Conservation (phyloP, 2,113 vertebrate species). For the Cavia porcellus region DNA sequence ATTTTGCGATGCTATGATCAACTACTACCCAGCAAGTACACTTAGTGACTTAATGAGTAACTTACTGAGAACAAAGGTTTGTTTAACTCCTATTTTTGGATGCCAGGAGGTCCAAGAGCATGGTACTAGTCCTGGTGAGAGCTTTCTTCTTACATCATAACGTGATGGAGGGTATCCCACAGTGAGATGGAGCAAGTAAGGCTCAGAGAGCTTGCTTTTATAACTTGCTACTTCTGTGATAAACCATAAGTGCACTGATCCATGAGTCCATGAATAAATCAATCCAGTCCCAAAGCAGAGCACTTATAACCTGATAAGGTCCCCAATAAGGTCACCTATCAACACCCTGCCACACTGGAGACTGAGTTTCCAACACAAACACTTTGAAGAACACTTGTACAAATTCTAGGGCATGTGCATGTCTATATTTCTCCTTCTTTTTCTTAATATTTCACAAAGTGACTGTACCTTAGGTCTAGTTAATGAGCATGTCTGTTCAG, state of each 20-base stretch:
- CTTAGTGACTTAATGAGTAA: background rate
- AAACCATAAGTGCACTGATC: background rate
- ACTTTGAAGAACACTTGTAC: background rate
- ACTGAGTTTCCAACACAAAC: background rate
- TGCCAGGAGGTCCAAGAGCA: too few relatives aligned
- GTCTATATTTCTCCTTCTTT: background rate
- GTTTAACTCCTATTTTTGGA: background rate
- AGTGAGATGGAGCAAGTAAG: background rate
- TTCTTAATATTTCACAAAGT: background rate
- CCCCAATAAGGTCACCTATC: background rate
- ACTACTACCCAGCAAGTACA: background rate
- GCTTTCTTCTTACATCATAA: background rate
- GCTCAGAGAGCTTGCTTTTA: background rate
- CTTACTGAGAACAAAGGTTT: background rate
- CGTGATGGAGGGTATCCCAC: too few relatives aligned
- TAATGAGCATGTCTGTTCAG: background rate
- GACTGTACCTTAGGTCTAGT: background rate
- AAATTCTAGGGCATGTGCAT: background rate
- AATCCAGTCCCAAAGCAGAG: background rate
- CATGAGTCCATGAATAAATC: background rate
- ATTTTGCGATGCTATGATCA: background rate
- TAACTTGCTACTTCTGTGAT: background rate
- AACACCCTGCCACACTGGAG: background rate
- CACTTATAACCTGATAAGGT: accelerated
- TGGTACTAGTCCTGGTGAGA: background rate